Base-by-base conservation (phyloP, 2,888 invertebrate species). In the Mycalesis mineus region DNA sequence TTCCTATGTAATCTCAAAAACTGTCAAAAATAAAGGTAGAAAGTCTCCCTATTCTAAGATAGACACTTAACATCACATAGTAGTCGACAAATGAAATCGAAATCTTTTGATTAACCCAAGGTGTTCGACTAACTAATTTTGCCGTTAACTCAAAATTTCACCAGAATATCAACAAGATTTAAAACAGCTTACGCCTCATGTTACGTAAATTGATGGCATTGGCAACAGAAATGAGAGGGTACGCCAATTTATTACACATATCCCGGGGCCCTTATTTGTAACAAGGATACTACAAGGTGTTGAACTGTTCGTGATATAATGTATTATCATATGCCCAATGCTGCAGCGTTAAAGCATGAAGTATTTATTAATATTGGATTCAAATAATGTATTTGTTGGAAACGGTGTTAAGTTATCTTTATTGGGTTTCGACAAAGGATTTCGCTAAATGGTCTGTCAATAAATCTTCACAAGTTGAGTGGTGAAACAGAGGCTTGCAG, bases 211-310 rank as follows among this genome's bases (percentile, higher is more conserved):
- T 75, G 75, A 75, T 76, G 73, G 74, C 71, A 60, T 71, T 72
- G 66, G 67, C 64, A 68, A 72, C 71, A 73, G 78, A 79, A 78
- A 75, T 74, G 74, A 75, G 75, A 74, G 74, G 74, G 70, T 68
- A 67, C 68, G 77, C 70, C 75, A 77, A 84, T 86, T 84, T 85
- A 84, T 84, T 80, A 80, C 77, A 75, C 78, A 77, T 77, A 78
- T 77, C 77, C 79, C 72, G 78, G 68, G 82, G 81, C 78, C 61
- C 75, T 75, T 78, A 80, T 84, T 82, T 74, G 80, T 75, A 79
- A 75, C 77, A 76, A 74, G 58, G 58, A 62, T 68, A 64, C 65
- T 70, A 72, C 75, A 76, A 84, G 82, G 80, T 82, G 79, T 79
- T 71, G 70, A 36, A 49, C 45, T 51, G 57, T 57, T 57, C 57